These are phyloP conservation scores for Spinus pinus DNA, from an alignment of 2,797 vertebrate genomes.

Conservation along the genomic window DNA sequence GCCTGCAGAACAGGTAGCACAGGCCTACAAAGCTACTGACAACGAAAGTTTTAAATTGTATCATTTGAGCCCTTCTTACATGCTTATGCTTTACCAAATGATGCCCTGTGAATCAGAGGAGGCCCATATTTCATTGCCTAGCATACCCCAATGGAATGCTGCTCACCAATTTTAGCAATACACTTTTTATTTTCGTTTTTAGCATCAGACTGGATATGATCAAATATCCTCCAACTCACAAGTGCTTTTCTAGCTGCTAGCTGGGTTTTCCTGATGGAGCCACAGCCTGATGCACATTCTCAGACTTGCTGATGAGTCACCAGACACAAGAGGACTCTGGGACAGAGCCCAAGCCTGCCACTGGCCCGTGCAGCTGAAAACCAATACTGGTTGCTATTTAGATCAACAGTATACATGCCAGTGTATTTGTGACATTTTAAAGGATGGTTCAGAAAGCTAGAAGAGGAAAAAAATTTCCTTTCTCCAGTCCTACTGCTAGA, in stretches of 20 bases:
- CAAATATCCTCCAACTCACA: slow-evolving; percentile 2
- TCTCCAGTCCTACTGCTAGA: slow-evolving; percentile 15
- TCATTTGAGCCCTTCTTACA: neutral
- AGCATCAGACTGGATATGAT: neutral
- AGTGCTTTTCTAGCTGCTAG: neutral
- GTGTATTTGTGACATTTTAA: slow-evolving; percentile 54
- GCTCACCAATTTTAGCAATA: neutral
- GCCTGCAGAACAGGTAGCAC: neutral
- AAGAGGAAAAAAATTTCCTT: neutral
- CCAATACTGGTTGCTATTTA: slow-evolving; percentile 73
- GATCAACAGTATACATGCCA: slow-evolving; percentile 58
- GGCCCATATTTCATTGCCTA: neutral
- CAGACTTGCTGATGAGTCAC: slow-evolving; percentile 66
- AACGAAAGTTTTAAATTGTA: neutral
- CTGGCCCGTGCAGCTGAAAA: slow-evolving; percentile 56
- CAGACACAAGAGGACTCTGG: slow-evolving; percentile 33
- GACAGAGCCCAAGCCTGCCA: slow-evolving; percentile 60
- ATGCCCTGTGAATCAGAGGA: neutral
- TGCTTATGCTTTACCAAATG: neutral
- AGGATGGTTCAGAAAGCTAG: slow-evolving; percentile 46
- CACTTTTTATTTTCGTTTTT: neutral
- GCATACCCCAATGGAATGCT: neutral
- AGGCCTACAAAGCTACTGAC: neutral
- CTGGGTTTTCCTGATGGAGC: neutral
- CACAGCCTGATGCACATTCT: slow-evolving; percentile 43